These are phyloP conservation scores for Chelonus formosanus DNA, from an alignment of 2,888 invertebrate genomes.

Conservation along the genomic window DNA sequence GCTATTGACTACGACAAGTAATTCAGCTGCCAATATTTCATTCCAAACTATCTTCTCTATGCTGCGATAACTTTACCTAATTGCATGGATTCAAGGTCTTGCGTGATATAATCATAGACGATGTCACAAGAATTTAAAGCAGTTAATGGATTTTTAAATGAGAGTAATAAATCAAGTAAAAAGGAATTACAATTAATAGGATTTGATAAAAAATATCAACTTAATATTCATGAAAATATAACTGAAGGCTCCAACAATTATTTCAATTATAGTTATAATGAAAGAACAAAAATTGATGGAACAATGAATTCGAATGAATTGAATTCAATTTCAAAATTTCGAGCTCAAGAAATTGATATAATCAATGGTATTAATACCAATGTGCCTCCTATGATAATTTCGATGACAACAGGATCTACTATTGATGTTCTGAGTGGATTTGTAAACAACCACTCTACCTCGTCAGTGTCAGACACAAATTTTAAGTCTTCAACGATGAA, in stretches of 20 bases:
- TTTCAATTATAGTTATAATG: too few species aligned
- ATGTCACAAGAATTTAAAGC: too few species aligned
- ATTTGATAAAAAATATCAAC: too few species aligned
- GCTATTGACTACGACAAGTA: conserved; percentile 8
- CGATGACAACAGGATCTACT: conserved; percentile 6
- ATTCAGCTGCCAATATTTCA: conserved; percentile 18
- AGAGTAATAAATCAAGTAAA: too few species aligned
- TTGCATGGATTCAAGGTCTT: neutral
- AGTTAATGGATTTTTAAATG: too few species aligned
- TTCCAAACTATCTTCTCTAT: conserved; percentile 7
- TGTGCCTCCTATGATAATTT: conserved; percentile 21
- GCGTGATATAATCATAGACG: neutral
- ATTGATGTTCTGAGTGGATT: conserved; percentile 1
- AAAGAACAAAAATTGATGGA: too few species aligned
- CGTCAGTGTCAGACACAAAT: neutral
- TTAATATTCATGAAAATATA: too few species aligned
- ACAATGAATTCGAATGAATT: too few species aligned
- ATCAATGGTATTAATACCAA: conserved; percentile 18
- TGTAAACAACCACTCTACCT: conserved; percentile 4
- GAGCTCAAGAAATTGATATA: neutral
- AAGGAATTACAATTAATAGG: too few species aligned
- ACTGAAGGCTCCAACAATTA: too few species aligned
- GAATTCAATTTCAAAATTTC: too few species aligned
- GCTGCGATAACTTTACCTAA: neutral
- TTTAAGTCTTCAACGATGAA: conserved; percentile 2